These are phyloP conservation scores for Clamator glandarius DNA, from an alignment of 2,797 vertebrate genomes.

Conservation along the genomic window DNA sequence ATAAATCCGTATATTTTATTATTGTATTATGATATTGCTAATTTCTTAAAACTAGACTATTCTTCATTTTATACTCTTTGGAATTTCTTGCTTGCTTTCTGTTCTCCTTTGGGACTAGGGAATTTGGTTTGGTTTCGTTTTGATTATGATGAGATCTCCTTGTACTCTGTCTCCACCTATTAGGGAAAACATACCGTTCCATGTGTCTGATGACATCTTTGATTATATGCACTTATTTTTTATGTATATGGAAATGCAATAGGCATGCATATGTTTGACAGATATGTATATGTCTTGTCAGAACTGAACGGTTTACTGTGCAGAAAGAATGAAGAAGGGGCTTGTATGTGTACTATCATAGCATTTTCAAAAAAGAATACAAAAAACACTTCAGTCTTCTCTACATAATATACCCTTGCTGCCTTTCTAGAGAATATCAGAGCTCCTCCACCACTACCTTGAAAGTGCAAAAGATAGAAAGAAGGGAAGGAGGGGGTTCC, in stretches of 20 bases:
- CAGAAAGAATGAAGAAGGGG: not conserved
- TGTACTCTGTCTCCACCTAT: not conserved
- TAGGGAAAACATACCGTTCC: not conserved
- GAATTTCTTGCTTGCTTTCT: not conserved
- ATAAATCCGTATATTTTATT: not conserved
- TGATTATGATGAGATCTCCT: not conserved
- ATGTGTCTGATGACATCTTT: not conserved
- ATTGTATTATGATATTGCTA: not conserved
- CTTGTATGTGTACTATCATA: accelerated
- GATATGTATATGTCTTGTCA: not conserved
- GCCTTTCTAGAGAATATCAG: not conserved
- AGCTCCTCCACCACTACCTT: not conserved
- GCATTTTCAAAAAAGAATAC: not conserved
- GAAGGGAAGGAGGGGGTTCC: not conserved
- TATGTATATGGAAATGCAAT: not conserved
- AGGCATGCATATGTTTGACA: not conserved
- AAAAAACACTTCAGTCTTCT: not conserved
- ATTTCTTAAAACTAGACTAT: not conserved
- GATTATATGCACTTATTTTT: not conserved
- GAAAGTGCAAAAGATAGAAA: not conserved
- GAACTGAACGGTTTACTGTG: not conserved
- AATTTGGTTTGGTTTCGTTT: not conserved
- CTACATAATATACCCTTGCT: not conserved
- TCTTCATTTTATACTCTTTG: not conserved
- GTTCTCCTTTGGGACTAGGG: not conserved